Base-by-base conservation (phyloP, 2,888 invertebrate genomes). In the Sussaba pulchella region DNA sequence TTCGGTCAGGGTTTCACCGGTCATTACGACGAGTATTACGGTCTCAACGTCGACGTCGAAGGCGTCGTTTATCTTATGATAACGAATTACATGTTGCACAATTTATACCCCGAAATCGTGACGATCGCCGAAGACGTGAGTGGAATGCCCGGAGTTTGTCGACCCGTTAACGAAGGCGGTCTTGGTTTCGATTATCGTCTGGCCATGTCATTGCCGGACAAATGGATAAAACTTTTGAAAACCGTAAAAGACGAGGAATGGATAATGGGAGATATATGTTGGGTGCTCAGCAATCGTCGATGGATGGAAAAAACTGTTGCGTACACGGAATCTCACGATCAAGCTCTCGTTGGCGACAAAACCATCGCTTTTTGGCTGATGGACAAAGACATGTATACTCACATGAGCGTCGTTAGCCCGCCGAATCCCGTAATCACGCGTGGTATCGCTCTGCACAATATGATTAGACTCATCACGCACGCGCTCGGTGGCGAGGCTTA, bases 91-190 rank as follows among this genome's bases (percentile, higher is more conserved):
- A 94, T 98, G 91, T 92, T 98, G 1, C 99, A 99, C 92, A 93
- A 93, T 39, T 92, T 96, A 21, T 97, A 98, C 92, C 95, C 94
- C 2, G 94, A 96, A 75, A 94, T 95, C 5, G 95, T 98, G 77
- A 99, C 99, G n/a, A 97, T 99, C 87, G 99, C 99, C 21, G 99
- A 99, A 95, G 98, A 99, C 92, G 99, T 99, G 0, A 99, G 99
- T 10, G 99, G 99, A 45, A 99, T 99, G 99, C 99, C 99, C 2
- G 98, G 96, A 0, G 94, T 98, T 4, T 99, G 99, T 86, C 88
- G 99, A 0, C 99, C 99, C 0, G 96, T 99, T 0, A 91, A 92
- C 2, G 99, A 99, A 92, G 99, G 99, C 52, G 99, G 99, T 1
- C 94, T 95, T 81, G 99, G 99, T 5, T 99, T 99, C 92, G 99